phyloP scores from a whole-genome alignment of 1,140 invertebrate genomes.

The Anoplolepis gracilipes region DNA sequence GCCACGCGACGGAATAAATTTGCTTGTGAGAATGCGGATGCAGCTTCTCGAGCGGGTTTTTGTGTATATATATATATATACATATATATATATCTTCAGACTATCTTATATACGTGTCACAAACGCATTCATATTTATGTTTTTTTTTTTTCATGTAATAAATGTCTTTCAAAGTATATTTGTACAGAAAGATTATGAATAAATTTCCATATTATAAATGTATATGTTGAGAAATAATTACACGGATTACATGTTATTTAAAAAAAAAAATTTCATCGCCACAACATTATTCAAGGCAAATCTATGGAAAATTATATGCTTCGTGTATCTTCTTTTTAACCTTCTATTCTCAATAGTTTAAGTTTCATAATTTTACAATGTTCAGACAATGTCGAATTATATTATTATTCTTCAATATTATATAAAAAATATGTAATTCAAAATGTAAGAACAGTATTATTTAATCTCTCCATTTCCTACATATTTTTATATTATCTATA shows the following conservation, averaged over 20 bases:
- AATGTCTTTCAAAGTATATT: not conserved
- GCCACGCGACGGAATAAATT: constrained; percentile 67
- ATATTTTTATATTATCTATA: not conserved
- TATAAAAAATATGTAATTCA: not conserved
- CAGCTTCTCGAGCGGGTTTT: constrained; percentile 7
- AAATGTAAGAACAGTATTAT: not conserved
- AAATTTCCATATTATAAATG: not conserved
- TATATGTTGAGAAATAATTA: not conserved
- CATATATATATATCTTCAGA: too few species aligned
- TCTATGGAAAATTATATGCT: not conserved
- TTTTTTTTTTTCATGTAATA: not conserved
- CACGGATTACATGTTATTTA: not conserved
- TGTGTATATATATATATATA: not conserved
- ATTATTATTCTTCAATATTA: not conserved
- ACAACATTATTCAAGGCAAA: not conserved
- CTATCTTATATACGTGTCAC: not conserved
- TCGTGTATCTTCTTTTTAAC: too few species aligned
- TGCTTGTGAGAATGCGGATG: constrained; percentile 66
- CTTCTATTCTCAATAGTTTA: too few species aligned
- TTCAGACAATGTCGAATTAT: too few species aligned
- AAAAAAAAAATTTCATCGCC: not conserved
- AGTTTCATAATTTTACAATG: too few species aligned
- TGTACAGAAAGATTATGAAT: not conserved
- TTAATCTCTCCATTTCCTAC: not conserved
- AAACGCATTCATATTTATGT: not conserved